These are phyloP conservation scores for Epirrhoe alternata DNA, from an alignment of 2,888 invertebrate genomes.

Conservation along the genomic window DNA sequence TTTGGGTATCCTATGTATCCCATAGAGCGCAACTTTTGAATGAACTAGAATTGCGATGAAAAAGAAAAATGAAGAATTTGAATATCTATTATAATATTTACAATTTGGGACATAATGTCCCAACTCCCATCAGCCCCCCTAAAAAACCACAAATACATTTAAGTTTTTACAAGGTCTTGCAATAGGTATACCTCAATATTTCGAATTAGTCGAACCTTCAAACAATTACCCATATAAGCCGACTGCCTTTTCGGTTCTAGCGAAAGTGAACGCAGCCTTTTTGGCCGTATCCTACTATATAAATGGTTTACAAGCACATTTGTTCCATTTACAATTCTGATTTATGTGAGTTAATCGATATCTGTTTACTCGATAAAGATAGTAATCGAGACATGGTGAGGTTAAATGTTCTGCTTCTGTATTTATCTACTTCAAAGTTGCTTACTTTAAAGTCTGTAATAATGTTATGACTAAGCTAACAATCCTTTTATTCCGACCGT, in stretches of 20 bases:
- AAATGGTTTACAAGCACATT: constrained; percentile 52
- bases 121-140: too few species aligned
- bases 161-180: constrained; percentile 10
- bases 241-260: constrained; percentile 38
- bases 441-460: too few species aligned
- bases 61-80: too few species aligned
- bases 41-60: background rate
- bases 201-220: constrained; percentile 46
- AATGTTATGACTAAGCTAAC: too few species aligned
- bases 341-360: constrained; percentile 56
- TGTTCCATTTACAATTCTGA: constrained; percentile 57
- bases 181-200: constrained; percentile 34
- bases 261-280: constrained; percentile 45
- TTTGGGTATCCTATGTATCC: too few species aligned
- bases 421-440: too few species aligned
- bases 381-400: constrained; percentile 31
- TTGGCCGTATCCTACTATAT: constrained; percentile 50
- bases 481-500: too few species aligned
- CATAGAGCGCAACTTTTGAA: background rate
- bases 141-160: background rate
- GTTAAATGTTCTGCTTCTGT: background rate
- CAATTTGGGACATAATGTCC: too few species aligned
- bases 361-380: constrained; percentile 38
- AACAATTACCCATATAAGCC: constrained; percentile 46
- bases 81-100: too few species aligned